These are phyloP conservation scores for Amphiprion ocellaris DNA, from an alignment of 2,113 vertebrate species.

Conservation along the genomic window DNA sequence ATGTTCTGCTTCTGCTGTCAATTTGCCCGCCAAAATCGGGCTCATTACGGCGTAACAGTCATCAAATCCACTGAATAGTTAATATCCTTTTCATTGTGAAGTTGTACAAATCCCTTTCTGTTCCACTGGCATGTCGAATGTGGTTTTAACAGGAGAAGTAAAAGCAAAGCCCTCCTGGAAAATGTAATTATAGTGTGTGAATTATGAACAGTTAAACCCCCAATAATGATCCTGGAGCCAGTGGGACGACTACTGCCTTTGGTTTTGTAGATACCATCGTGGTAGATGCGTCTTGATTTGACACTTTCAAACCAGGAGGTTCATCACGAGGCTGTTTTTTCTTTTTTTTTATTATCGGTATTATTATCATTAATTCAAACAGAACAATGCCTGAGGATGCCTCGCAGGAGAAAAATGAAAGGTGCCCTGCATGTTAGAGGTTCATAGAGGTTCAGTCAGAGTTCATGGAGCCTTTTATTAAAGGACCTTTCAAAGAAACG, in stretches of 20 bases:
- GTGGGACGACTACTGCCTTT: slow-evolving; percentile 38
- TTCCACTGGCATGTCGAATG: slow-evolving; percentile 67
- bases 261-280: slow-evolving; percentile 43
- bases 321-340: slow-evolving; percentile 5
- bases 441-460: slow-evolving; percentile 48
- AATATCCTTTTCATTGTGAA: slow-evolving; percentile 68
- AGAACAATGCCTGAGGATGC: neutral
- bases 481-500: neutral
- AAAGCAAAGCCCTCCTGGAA: slow-evolving; percentile 62
- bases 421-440: neutral
- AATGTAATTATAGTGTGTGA: slow-evolving; percentile 67
- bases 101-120: slow-evolving; percentile 62
- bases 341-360: neutral
- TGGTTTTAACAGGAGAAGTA: slow-evolving; percentile 64
- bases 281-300: slow-evolving; percentile 29
- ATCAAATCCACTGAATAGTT: slow-evolving; percentile 63
- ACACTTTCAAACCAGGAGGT: slow-evolving; percentile 17
- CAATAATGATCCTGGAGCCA: slow-evolving; percentile 43
- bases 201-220: slow-evolving; percentile 57
- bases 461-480: slow-evolving; percentile 31
- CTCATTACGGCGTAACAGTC: slow-evolving; percentile 63
- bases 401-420: neutral
- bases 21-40: slow-evolving; percentile 54
- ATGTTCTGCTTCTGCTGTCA: slow-evolving; percentile 45
- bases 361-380: neutral